phyloP scores from a whole-genome alignment of 2,888 invertebrate genomes.

The Meloe dianella region DNA sequence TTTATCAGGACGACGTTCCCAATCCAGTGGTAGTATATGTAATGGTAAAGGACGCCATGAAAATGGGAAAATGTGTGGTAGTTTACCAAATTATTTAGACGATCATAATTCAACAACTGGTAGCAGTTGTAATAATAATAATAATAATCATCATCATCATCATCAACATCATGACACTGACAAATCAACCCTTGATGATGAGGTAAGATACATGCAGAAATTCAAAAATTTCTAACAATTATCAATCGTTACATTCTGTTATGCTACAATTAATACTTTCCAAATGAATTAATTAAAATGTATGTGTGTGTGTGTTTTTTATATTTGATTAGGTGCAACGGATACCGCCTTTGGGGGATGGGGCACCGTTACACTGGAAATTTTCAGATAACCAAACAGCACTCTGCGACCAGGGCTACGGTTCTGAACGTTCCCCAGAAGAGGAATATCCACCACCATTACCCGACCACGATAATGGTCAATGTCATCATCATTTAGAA shows the following conservation, averaged over 20 bases:
- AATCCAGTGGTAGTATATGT: constrained; percentile 78
- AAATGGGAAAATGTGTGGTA: constrained; percentile 61
- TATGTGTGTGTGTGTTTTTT: too few species aligned
- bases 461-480: constrained; percentile 61
- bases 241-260: constrained; percentile 15
- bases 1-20: constrained; percentile 73
- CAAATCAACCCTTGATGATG: constrained; percentile 49
- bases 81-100: constrained; percentile 71
- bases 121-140: constrained; percentile 54
- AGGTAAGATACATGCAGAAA: constrained; percentile 37
- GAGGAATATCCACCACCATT: constrained; percentile 76
- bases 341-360: constrained; percentile 57
- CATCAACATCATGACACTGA: constrained; percentile 50
- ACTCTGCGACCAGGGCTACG: constrained; percentile 75
- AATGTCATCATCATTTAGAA: constrained; percentile 67
- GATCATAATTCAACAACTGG: constrained; percentile 64
- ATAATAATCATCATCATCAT: constrained; percentile 40
- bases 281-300: background rate
- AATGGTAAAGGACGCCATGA: constrained; percentile 58
- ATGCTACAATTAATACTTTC: too few species aligned
- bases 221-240: too few species aligned
- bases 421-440: constrained; percentile 77
- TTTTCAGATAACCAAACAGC: constrained; percentile 57
- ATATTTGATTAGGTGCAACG: constrained; percentile 56
- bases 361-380: constrained; percentile 58